phyloP scores from a whole-genome alignment of 2,797 vertebrate genomes.

The Atherinosoma microstoma region DNA sequence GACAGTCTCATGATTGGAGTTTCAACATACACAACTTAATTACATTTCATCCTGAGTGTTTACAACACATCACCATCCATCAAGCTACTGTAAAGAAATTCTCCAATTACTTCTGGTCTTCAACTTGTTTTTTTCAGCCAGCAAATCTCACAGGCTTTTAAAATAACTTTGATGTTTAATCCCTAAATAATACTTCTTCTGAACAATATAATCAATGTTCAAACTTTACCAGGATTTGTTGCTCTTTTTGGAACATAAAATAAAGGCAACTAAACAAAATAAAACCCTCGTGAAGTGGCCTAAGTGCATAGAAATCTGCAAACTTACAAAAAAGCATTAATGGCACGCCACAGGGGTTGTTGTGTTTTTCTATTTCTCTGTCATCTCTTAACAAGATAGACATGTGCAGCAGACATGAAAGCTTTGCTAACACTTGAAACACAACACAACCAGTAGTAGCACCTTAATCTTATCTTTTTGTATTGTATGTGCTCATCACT shows the following conservation, averaged over 20 bases:
- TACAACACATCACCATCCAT: not conserved
- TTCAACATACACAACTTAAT: not conserved
- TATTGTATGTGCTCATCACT: not conserved
- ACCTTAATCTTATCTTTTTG: not conserved
- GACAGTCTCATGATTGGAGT: not conserved
- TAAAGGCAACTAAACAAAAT: not conserved
- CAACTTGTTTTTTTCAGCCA: too few relatives aligned
- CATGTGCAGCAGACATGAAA: constrained; percentile 6
- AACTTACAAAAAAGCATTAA: not conserved
- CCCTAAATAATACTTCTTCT: not conserved
- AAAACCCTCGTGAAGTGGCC: not conserved
- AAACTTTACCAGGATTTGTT: not conserved
- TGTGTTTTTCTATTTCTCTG: not conserved
- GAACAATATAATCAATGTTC: not conserved
- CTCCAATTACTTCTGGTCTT: too few relatives aligned
- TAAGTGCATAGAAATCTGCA: not conserved
- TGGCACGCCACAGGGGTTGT: not conserved
- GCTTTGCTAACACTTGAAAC: constrained; percentile 1
- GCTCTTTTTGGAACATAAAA: not conserved
- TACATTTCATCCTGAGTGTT: not conserved
- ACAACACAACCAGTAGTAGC: too few relatives aligned
- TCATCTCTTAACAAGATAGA: not conserved
- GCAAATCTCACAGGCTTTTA: not conserved
- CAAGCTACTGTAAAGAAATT: not conserved
- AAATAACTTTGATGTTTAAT: not conserved